phyloP scores from a whole-genome alignment of 1,140 invertebrate genomes.

The Prorops nasuta region DNA sequence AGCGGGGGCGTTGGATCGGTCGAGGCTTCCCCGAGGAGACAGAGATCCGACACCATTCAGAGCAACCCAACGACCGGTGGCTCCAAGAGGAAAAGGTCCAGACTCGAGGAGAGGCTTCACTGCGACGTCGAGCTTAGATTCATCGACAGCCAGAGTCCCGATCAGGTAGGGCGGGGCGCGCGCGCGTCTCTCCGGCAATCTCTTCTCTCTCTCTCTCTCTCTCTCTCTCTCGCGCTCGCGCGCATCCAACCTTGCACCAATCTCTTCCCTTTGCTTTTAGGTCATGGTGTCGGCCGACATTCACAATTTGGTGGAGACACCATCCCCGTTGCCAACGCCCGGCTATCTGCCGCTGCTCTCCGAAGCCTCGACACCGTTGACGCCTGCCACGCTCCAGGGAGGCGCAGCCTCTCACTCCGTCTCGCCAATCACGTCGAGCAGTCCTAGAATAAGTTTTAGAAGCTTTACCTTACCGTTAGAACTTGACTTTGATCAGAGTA shows the following conservation, averaged over 20 bases:
- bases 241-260: no score
- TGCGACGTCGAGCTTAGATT: conserved; percentile 58
- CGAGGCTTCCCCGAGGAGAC: conserved; percentile 58
- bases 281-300: conserved; percentile 53
- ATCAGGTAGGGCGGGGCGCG: conserved; percentile 53
- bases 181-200: no score
- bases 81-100: conserved; percentile 54
- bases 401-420: conserved; percentile 42
- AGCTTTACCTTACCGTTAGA: conserved; percentile 52
- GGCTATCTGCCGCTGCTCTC: conserved; percentile 51
- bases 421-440: conserved; percentile 39
- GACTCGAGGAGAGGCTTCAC: conserved; percentile 56
- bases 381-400: conserved; percentile 42
- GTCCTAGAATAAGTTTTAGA: conserved; percentile 53
- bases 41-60: conserved; percentile 46
- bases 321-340: conserved; percentile 50
- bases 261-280: conserved; percentile 23
- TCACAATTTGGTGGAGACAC: conserved; percentile 51
- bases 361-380: conserved; percentile 50
- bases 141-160: conserved; percentile 61
- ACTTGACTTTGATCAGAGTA: conserved; percentile 33
- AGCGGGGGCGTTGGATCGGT: conserved; percentile 62
- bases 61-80: conserved; percentile 40
- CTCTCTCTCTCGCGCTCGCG: no score
- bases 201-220: no score